Base-by-base conservation (phyloP, 2,888 invertebrate genomes). In the Pheosia gnoma region DNA sequence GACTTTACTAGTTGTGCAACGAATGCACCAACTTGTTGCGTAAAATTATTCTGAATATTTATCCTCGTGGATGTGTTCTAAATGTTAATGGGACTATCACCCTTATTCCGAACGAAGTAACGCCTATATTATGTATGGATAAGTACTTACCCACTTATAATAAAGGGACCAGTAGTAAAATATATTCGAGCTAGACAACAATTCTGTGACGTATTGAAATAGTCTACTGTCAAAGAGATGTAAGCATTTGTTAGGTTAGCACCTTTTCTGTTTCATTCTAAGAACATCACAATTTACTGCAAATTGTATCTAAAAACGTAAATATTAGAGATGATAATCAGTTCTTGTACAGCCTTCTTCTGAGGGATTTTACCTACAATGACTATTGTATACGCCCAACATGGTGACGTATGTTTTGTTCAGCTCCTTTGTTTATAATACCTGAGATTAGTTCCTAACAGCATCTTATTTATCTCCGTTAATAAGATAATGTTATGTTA, bases 311-410 rank as follows among this genome's bases (percentile, higher is more conserved):
- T 11, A 37, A 53, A 37, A 37, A 3, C 5, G 4, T 37, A 10
- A 25, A 51, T 11, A 53, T 37, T 53, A 53, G 25, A 53, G 53
- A 53, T 53, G 11, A 53, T 37, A 53, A 37, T 53, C 37, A 37
- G 10, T 37, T 53, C 11, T 37, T n/a, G 5, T 36, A 9, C 36
- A 25, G 36, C 52, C 52, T 37, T 25, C 13, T 37, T 5, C 11
- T 11, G 37, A 53, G 53, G 37, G 37, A 53, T 53, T 53, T 53
- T 53, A 37, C 53, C 53, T 37, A 37, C 53, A 53, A 53, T 53
- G 37, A 36, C 37, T 53, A 37, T 53, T 53, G 53, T 53, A 11
- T 25, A 51, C 25, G 51, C 25, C 51, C 3, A 8, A 6, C 51
- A 7, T 51, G 13, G 9, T 25, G 51, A 1, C 51, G 51, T 25